Evolutionary conservation across 2,113 vertebrate genomes (phyloP), one percentile per base, ranked within the genome.

Genomic region (Ardeotis arabs): DNA sequence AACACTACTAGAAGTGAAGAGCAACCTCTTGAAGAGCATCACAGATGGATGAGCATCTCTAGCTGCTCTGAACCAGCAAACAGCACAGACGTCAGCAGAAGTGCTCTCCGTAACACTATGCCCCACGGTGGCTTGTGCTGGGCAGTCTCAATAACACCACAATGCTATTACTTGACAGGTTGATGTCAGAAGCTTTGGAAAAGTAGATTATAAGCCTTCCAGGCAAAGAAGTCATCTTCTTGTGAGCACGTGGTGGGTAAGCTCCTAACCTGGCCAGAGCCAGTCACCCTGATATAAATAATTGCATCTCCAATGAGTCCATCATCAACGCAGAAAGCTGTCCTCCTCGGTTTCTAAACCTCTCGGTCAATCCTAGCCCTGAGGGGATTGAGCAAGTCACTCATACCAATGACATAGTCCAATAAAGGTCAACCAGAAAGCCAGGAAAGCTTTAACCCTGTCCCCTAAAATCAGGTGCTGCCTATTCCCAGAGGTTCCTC

Each of bases 51-150:
- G 44, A 91, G 16, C 84, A 33, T 25, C 67, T 16, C 76, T 7
- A 25, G 25, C 73, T 68, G 66, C 49, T 79, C 73, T 47, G 72
- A 79, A 63, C 45, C 67, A 47, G 67, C 49, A n/a, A 73, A 33
- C 16, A 74, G 79, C 50, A 59, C 0, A 0, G 62, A 64, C 2
- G 0, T 22, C 84, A 80, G 68, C 56, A 69, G 74, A 74, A 41
- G 22, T 2, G 15, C 15, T 64, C 50, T 84, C 62, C 1, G 0
- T 52, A 68, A 47, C 14, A 27, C 29, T 4, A 0, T 70, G 50
- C 49, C 55, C n/a, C 39, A 4, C 0, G 1, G 12, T 6, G 35
- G 44, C 41, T 28, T 0, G 10, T 35, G 63, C 29, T 49, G 31
- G n/a, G 47, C 22, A n/a, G 35, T 11, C 21, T 81, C 39, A 24